Evolutionary conservation across 2,113 vertebrate genomes (phyloP).

Genomic region (Sturnira hondurensis): DNA sequence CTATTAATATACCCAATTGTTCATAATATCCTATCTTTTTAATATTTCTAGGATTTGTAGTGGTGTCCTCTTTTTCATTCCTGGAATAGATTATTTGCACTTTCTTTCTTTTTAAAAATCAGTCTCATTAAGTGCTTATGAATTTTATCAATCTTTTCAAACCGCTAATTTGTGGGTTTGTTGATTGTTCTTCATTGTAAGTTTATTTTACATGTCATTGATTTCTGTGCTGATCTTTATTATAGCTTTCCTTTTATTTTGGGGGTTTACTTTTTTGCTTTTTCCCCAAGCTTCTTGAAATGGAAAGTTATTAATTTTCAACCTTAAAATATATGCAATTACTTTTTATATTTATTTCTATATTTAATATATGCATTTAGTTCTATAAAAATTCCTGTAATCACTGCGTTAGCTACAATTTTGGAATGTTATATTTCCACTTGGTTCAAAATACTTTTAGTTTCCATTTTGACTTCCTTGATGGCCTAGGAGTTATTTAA

Average conservation of each 20-base stretch:
- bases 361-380: neutral
- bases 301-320: neutral
- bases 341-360: neutral
- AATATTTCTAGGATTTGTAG: neutral
- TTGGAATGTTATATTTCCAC: neutral
- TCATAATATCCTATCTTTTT: neutral
- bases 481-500: neutral
- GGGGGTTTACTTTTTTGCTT: neutral
- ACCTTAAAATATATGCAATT: neutral
- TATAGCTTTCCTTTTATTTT: neutral
- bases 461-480: conserved; percentile 14
- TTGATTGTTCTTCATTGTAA: neutral
- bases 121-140: neutral
- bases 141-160: conserved; percentile 25
- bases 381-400: neutral
- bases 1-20: neutral
- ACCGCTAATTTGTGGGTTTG: neutral
- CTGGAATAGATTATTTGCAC: neutral
- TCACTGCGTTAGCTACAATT: neutral
- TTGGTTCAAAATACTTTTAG: neutral
- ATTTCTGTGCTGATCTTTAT: neutral
- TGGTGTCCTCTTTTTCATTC: neutral
- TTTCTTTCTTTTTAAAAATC: neutral
- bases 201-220: neutral
- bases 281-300: neutral